Conservation (phyloP, 2,113 vertebrate species). For the Oriolus oriolus region DNA sequence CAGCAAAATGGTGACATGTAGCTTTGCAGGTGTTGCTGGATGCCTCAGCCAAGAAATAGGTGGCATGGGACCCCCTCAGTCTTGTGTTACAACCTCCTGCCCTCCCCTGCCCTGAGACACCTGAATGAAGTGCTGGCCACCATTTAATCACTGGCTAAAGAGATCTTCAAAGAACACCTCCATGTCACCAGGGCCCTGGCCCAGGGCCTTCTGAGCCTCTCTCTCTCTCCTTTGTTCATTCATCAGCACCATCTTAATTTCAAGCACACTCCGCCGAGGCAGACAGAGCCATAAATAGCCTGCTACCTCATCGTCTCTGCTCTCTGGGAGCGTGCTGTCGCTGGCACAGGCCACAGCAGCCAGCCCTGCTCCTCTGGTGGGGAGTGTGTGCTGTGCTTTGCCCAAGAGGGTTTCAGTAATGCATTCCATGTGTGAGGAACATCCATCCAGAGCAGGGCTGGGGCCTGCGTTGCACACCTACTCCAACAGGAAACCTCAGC, state of each 20-base stretch:
- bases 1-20: background rate
- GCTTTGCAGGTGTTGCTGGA: background rate
- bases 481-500: background rate
- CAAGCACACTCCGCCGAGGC: background rate
- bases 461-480: background rate
- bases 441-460: rapidly evolving
- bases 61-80: background rate
- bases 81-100: background rate
- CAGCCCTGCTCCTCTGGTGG: background rate
- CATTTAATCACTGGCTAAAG: background rate
- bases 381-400: background rate
- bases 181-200: rapidly evolving
- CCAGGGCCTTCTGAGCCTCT: background rate
- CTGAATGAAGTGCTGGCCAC: background rate
- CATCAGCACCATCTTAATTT: conserved; percentile 3
- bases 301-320: background rate
- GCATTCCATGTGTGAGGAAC: background rate
- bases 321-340: background rate
- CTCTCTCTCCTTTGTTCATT: background rate
- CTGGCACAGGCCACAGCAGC: background rate
- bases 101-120: background rate
- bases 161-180: background rate
- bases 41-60: background rate
- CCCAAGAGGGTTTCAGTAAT: background rate
- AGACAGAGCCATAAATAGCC: conserved; percentile 6